These are phyloP conservation scores for Megastigmus dorsalis DNA, from an alignment of 2,888 invertebrate species.

Conservation along the genomic window DNA sequence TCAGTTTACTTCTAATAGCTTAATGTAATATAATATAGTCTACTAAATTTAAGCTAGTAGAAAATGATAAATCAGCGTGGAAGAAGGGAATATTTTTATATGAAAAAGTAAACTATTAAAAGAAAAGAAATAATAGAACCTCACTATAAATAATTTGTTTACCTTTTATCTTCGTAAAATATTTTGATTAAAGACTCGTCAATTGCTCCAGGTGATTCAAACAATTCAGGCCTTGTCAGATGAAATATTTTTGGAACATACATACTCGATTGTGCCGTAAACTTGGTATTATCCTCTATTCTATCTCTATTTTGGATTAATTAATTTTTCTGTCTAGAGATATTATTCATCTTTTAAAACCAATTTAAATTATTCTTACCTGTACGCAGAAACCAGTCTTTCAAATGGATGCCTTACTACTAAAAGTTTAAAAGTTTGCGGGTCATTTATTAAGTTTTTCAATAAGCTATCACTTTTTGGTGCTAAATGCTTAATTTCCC, in stretches of 20 bases:
- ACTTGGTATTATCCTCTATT: conserved; percentile 70
- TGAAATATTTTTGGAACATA: conserved; percentile 69
- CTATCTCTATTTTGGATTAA: conserved; percentile 63
- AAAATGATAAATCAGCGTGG: conserved; percentile 16
- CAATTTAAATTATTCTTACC: conserved; percentile 59
- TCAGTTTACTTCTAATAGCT: too few relatives aligned
- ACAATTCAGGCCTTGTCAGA: conserved; percentile 68
- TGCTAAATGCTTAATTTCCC: conserved; percentile 65
- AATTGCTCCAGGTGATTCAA: conserved; percentile 61
- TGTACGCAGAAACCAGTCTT: conserved; percentile 72
- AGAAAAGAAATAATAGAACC: too few relatives aligned
- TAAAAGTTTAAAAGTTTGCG: conserved; percentile 66
- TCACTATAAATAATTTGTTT: conserved; percentile 23
- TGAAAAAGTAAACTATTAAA: not conserved
- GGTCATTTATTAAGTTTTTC: conserved; percentile 58
- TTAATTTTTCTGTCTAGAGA: not conserved
- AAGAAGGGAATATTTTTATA: not conserved
- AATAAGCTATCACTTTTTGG: conserved; percentile 61
- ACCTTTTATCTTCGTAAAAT: conserved; percentile 66
- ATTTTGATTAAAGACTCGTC: conserved; percentile 63
- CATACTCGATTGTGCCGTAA: conserved; percentile 71
- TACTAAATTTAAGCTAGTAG: too few relatives aligned
- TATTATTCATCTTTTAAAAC: not conserved
- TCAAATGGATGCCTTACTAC: conserved; percentile 72
- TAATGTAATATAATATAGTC: too few relatives aligned